phyloP scores from a whole-genome alignment of 2,113 vertebrate genomes.

The Callospermophilus lateralis region DNA sequence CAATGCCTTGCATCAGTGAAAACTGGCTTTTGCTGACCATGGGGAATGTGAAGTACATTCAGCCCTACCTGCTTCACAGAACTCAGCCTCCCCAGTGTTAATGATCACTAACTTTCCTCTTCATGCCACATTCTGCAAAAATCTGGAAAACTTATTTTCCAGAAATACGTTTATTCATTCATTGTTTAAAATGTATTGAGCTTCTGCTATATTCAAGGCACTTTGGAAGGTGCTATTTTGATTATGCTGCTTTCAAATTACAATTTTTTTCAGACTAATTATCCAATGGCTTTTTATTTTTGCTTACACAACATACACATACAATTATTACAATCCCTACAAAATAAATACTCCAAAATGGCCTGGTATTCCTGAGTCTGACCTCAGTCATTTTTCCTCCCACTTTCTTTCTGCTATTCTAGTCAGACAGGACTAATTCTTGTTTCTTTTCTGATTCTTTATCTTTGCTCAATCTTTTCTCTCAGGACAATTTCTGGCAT shows the following conservation, averaged over 20 bases:
- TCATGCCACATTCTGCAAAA: background rate
- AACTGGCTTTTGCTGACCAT: background rate
- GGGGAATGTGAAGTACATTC: background rate
- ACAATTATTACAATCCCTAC: background rate
- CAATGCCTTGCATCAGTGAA: background rate
- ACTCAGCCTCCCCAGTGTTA: background rate
- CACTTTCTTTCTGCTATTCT: background rate
- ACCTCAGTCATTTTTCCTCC: background rate
- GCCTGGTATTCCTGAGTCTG: background rate
- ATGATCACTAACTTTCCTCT: background rate
- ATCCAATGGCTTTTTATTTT: background rate
- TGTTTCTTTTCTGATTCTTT: background rate
- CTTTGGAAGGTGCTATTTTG: background rate
- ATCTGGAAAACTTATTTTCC: background rate
- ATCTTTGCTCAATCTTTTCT: background rate
- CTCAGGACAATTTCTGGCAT: background rate
- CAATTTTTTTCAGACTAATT: background rate
- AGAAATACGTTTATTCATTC: background rate
- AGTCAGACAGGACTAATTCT: background rate
- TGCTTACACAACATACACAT: background rate
- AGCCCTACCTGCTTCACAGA: background rate
- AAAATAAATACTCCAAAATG: background rate
- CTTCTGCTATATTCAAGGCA: background rate
- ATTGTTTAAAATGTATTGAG: background rate
- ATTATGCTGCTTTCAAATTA: background rate